Evolutionary conservation across 2,797 vertebrate species (phyloP), one percentile per base, ranked within the genome.

Genomic region (Iguana delicatissima): DNA sequence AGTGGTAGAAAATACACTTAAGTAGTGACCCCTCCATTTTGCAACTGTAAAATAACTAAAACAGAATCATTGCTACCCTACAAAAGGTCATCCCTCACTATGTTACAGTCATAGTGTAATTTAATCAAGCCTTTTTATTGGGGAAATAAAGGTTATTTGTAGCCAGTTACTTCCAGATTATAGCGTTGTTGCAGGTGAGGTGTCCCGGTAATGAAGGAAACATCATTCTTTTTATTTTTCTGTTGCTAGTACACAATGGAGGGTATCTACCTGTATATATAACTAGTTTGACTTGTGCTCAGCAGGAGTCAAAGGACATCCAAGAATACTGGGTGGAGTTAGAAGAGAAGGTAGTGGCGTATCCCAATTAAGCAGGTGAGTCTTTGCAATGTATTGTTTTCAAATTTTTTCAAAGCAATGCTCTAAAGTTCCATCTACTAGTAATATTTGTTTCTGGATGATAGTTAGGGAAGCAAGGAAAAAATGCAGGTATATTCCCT

Each of bases 301-400:
- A 64, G 85, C 80, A 93, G 81, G 67, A 57, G 13, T 7, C 7
- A 87, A 89, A 9, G 69, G 84, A 38, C 18, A 67, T 81, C 90
- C 92, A 73, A 85, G 5, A 26, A 84, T 88, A 35, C 26, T 93
- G 9, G 55, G 87, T 24, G 22, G 73, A 81, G 76, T 93, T 32
- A 89, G 87, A 74, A 84, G 85, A 89, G 90, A 93, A 80, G 38
- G 29, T 29, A 38, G 9, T 50, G 3, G 20, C 50, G 10, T 29
- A 57, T 67, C 64, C 55, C n/a, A 76, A 20, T 57, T 79, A 52
- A 67, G 55, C 80, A 80, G 92, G 92, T 93, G 16, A 93, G 84
- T 46, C 50, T n/a, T 59, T 73, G 55, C 55, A 64, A 81, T n/a
- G 2, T 52, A 14, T 73, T 74, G 22, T 73, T 69, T 64, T 52